Evolutionary conservation across 2,888 invertebrate species (phyloP).

Genomic region (Orthosia gothica): DNA sequence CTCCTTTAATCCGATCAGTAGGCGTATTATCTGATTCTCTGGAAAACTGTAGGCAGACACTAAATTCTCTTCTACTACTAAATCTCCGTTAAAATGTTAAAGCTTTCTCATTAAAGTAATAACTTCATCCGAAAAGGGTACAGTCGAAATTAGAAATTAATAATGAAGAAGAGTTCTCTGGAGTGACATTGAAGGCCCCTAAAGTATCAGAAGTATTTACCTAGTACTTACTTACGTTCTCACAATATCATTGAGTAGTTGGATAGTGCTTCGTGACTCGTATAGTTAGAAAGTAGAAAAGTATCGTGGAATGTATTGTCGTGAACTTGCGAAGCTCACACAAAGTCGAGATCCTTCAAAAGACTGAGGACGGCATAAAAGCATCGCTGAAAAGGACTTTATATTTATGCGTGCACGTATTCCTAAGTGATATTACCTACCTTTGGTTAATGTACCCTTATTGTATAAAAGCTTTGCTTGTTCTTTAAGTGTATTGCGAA

Average conservation of each 20-base stretch:
- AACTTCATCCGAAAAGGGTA: slow-evolving; percentile 44
- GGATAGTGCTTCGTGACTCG: slow-evolving; percentile 34
- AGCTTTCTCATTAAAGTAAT: slow-evolving; percentile 47
- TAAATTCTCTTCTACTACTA: slow-evolving; percentile 11
- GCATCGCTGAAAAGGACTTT: slow-evolving; percentile 48
- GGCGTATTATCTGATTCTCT: slow-evolving; percentile 16
- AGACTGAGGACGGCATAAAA: slow-evolving; percentile 59
- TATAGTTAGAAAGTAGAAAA: slow-evolving; percentile 39
- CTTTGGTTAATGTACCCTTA: no score
- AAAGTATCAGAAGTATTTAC: no score
- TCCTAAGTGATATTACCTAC: no score
- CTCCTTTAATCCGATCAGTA: slow-evolving; percentile 39
- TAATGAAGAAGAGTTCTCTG: slow-evolving; percentile 23
- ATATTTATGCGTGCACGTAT: slow-evolving; percentile 52
- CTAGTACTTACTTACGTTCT: no score
- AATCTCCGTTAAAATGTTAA: slow-evolving; percentile 47
- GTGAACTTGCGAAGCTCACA: slow-evolving; percentile 58
- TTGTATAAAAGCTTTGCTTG: no score
- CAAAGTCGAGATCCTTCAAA: slow-evolving; percentile 59
- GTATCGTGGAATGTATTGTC: slow-evolving; percentile 58
- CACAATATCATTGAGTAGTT: no score
- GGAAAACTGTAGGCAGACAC: slow-evolving; percentile 26
- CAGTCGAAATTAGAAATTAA: slow-evolving; percentile 50
- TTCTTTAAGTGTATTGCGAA: no score
- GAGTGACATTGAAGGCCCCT: slow-evolving; percentile 33